Evolutionary conservation across 1,140 invertebrate genomes (phyloP).

Genomic region (Adelges cooleyi): DNA sequence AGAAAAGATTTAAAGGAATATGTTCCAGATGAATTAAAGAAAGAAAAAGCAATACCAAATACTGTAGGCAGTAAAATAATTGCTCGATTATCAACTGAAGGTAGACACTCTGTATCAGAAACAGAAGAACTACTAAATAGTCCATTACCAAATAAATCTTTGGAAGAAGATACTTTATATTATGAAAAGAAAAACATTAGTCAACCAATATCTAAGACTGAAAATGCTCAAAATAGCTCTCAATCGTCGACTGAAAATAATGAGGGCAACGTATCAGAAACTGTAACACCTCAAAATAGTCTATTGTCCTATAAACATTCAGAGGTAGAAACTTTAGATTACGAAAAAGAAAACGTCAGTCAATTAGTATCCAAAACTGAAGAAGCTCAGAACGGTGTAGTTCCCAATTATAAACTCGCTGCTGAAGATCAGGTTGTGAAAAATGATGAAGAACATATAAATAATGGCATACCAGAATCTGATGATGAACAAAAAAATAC

Average conservation of each 20-base stretch:
- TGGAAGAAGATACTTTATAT: background rate
- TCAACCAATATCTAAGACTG: background rate
- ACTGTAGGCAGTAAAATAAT: conserved; percentile 22
- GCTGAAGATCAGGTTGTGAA: no score
- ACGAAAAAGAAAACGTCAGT: no score
- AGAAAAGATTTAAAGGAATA: conserved; percentile 23
- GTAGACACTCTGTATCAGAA: conserved; percentile 18
- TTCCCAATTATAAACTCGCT: no score
- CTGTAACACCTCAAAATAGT: background rate
- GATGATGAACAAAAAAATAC: background rate
- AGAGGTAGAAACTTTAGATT: no score
- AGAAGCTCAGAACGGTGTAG: no score
- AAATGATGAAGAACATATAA: no score
- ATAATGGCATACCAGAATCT: background rate
- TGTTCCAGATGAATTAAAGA: conserved; percentile 15
- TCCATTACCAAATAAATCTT: background rate
- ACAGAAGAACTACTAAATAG: background rate
- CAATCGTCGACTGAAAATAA: background rate
- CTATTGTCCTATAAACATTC: no score
- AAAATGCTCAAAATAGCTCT: background rate
- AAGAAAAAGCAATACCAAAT: conserved; percentile 21
- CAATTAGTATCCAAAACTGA: no score
- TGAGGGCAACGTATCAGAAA: background rate
- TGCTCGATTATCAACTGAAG: conserved; percentile 7
- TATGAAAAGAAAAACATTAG: background rate